Conservation (phyloP, 2,113 vertebrate species). For the Anas platyrhynchos region DNA sequence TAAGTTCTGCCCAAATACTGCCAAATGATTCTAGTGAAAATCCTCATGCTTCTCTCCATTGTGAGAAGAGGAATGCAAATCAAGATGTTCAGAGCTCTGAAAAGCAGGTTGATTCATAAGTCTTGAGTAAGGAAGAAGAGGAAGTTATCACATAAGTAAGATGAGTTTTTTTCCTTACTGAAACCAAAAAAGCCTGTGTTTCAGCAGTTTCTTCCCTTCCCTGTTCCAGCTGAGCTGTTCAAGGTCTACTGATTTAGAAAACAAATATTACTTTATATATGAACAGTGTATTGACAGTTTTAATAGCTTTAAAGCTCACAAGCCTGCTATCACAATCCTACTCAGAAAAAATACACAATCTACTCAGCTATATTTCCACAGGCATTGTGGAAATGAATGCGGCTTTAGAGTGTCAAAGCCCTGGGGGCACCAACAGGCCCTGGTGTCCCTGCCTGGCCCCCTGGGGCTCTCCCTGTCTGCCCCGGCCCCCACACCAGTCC, state of each 20-base stretch:
- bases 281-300: neutral
- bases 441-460: neutral
- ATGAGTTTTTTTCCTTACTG: neutral
- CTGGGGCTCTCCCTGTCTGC: accelerated
- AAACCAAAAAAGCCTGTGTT: neutral
- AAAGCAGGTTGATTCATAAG: neutral
- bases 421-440: neutral
- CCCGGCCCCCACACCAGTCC: too few relatives aligned
- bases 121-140: neutral
- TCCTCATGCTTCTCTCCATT: neutral
- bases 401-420: neutral
- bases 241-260: neutral
- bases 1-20: neutral
- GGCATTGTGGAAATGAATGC: neutral
- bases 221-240: neutral
- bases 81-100: neutral
- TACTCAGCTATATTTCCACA: neutral
- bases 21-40: neutral
- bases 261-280: neutral
- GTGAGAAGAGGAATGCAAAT: neutral
- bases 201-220: neutral
- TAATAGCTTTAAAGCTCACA: neutral
- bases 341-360: neutral
- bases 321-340: neutral
- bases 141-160: neutral